phyloP scores from a whole-genome alignment of 2,113 vertebrate species.

The Sceloporus undulatus region DNA sequence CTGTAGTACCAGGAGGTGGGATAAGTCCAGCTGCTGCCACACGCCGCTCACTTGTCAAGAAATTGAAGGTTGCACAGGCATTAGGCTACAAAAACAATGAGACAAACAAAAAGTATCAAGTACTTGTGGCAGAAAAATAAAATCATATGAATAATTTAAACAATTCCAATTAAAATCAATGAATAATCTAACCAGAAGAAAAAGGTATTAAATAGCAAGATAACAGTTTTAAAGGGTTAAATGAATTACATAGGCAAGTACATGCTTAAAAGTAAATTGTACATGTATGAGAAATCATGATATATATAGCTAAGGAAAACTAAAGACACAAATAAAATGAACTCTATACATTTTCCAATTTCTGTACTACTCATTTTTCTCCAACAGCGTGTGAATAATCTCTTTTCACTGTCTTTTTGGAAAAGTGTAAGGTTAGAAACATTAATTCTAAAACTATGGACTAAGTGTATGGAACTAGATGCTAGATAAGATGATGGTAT shows the following conservation, averaged over 20 bases:
- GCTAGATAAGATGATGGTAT: background rate
- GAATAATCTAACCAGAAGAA: no score
- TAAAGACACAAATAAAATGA: background rate
- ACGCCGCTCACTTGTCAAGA: slow-evolving; percentile 87
- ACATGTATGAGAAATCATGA: no score
- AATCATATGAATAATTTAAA: no score
- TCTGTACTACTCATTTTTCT: background rate
- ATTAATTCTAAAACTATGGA: background rate
- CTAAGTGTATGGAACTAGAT: background rate
- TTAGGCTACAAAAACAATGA: slow-evolving; percentile 83
- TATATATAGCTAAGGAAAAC: no score
- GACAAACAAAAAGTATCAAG: background rate
- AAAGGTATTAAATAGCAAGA: no score
- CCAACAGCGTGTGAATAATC: no score
- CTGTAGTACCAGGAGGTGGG: slow-evolving; percentile 73
- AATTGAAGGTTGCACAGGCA: slow-evolving; percentile 97
- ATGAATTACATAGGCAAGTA: no score
- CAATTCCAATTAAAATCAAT: no score
- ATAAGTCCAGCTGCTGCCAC: slow-evolving; percentile 89
- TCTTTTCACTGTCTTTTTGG: background rate
- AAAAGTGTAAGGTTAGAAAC: background rate
- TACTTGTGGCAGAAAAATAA: no score
- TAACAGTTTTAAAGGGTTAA: no score
- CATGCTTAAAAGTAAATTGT: no score
- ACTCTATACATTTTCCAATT: background rate